Conservation (phyloP, 1,140 invertebrate genomes). For the Drosophila repleta region DNA sequence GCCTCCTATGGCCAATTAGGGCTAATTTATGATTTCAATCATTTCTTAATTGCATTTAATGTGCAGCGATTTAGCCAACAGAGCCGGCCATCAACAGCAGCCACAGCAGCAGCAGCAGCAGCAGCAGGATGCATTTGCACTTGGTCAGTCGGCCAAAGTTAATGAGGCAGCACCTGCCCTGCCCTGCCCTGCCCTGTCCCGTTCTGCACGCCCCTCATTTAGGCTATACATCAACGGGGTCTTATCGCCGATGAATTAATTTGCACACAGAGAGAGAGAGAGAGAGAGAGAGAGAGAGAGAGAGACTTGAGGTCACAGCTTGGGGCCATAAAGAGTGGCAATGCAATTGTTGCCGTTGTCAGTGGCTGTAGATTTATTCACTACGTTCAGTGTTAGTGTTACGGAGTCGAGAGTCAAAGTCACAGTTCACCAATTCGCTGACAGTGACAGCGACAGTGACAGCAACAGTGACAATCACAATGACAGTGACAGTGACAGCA, state of each 20-base stretch:
- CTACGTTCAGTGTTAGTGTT: slow-evolving; percentile 10
- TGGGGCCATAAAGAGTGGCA: neutral
- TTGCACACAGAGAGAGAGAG: slow-evolving; percentile 55
- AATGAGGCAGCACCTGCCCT: slow-evolving; percentile 48
- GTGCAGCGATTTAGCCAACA: slow-evolving; percentile 74
- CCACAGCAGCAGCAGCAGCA: no score
- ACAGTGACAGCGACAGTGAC: slow-evolving; percentile 15
- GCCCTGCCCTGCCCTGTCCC: no score
- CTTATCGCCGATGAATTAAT: slow-evolving; percentile 74
- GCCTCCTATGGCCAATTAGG: slow-evolving; percentile 75
- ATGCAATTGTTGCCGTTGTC: slow-evolving; percentile 20
- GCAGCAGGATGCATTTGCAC: slow-evolving; percentile 21
- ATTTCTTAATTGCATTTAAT: slow-evolving; percentile 82
- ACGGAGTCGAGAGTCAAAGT: slow-evolving; percentile 12
- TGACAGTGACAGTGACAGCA: slow-evolving; percentile 30
- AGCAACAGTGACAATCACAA: no score
- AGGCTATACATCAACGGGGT: slow-evolving; percentile 49
- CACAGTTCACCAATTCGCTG: slow-evolving; percentile 31
- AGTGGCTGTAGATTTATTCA: neutral
- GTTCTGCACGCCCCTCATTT: neutral
- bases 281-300: no score
- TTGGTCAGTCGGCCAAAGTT: slow-evolving; percentile 77
- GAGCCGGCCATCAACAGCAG: slow-evolving; percentile 12
- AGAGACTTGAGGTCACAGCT: slow-evolving; percentile 49
- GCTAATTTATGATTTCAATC: slow-evolving; percentile 82